These are phyloP conservation scores for Pseudopodoces humilis DNA, from an alignment of 2,113 vertebrate genomes.

Conservation along the genomic window DNA sequence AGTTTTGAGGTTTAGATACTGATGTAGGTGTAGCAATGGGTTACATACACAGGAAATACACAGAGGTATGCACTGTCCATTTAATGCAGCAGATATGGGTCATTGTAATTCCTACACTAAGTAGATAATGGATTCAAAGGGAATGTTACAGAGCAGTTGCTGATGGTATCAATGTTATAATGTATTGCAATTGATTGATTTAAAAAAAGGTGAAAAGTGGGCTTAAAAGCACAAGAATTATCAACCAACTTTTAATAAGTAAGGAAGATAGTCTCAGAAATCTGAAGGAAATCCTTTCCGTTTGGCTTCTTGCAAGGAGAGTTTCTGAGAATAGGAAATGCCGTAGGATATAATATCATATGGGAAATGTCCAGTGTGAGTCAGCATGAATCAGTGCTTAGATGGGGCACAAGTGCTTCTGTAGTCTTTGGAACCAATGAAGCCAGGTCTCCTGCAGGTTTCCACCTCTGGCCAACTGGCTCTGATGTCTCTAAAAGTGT, in stretches of 20 bases:
- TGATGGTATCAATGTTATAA: background rate
- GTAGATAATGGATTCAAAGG: background rate
- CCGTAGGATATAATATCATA: fast-evolving
- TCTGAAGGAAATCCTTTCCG: background rate
- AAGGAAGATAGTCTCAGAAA: background rate
- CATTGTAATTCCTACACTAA: background rate
- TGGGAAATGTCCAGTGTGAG: slow-evolving; percentile 20
- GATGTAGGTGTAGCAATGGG: background rate
- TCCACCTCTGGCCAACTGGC: background rate
- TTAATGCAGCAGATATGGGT: background rate
- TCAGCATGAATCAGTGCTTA: background rate
- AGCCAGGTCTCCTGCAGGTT: background rate
- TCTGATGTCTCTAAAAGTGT: background rate
- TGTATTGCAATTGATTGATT: background rate
- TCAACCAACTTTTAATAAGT: background rate
- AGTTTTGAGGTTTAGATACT: background rate
- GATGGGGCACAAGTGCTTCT: background rate
- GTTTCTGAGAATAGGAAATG: background rate
- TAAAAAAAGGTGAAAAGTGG: background rate
- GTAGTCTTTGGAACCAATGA: background rate
- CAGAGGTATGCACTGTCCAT: background rate
- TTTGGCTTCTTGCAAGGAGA: background rate
- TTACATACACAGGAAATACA: background rate
- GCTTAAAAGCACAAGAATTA: background rate
- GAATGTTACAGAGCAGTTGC: background rate